phyloP scores from a whole-genome alignment of 2,888 invertebrate species.

The Erynnis tages region DNA sequence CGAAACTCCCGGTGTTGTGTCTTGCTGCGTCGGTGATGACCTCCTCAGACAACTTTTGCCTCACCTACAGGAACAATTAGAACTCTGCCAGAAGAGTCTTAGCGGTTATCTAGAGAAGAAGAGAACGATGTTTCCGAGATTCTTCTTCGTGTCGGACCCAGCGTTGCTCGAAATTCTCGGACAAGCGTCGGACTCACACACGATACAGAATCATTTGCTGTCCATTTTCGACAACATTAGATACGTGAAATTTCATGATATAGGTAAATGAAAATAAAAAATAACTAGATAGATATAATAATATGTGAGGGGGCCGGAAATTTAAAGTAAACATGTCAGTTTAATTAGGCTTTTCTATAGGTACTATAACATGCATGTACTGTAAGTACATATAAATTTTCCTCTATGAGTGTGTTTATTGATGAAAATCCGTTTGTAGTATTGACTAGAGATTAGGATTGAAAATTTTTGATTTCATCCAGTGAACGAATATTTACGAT shows the following conservation, averaged over 20 bases:
- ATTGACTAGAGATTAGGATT: too few relatives aligned
- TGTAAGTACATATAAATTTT: too few relatives aligned
- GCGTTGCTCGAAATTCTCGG: conserved; percentile 94
- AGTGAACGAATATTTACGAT: too few relatives aligned
- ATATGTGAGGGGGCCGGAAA: too few relatives aligned
- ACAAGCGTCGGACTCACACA: conserved; percentile 96
- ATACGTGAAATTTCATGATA: conserved; percentile 96
- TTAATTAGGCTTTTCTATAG: too few relatives aligned
- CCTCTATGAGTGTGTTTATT: too few relatives aligned
- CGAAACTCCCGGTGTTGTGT: conserved; percentile 97
- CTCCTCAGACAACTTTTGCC: conserved; percentile 94
- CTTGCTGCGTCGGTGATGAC: conserved; percentile 98
- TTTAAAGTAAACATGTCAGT: too few relatives aligned
- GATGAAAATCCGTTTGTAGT: too few relatives aligned
- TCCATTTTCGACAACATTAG: conserved; percentile 98
- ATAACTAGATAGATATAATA: background rate
- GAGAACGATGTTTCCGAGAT: conserved; percentile 95
- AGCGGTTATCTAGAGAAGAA: conserved; percentile 97
- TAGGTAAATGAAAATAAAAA: conserved; percentile 65
- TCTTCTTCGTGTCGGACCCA: conserved; percentile 97
- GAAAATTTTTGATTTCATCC: too few relatives aligned
- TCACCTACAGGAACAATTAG: conserved; percentile 96
- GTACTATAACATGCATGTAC: too few relatives aligned
- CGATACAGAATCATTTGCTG: conserved; percentile 96
- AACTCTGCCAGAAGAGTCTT: conserved; percentile 97